These are phyloP conservation scores for Macrobrachium nipponense DNA, from an alignment of 1,140 invertebrate species.

Conservation along the genomic window DNA sequence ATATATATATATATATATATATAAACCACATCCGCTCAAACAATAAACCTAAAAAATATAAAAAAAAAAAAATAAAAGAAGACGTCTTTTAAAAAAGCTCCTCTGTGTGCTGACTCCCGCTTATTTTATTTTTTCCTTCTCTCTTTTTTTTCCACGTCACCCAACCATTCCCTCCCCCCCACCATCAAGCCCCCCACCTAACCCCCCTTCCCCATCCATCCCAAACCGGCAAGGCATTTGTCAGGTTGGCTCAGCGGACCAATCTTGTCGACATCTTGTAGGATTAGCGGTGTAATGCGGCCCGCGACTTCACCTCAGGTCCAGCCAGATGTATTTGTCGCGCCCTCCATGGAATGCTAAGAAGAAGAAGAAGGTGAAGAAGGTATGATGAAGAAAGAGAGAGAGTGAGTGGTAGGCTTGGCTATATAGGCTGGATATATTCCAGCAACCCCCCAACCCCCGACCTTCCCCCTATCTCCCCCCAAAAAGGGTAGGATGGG, in stretches of 20 bases:
- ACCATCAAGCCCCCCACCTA: neutral
- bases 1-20: too few species aligned
- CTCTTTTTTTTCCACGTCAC: neutral
- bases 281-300: constrained; percentile 53
- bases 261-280: constrained; percentile 49
- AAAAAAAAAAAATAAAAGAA: too few species aligned
- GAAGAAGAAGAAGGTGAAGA: constrained; percentile 17
- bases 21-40: too few species aligned
- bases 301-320: constrained; percentile 36
- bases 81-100: too few species aligned
- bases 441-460: too few species aligned
- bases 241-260: constrained; percentile 36
- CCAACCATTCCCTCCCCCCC: neutral
- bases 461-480: neutral
- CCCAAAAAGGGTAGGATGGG: too few species aligned
- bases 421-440: neutral
- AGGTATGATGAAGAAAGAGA: too few species aligned
- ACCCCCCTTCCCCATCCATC: neutral
- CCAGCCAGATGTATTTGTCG: constrained; percentile 45
- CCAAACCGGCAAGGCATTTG: constrained; percentile 44
- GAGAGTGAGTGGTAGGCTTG: neutral
- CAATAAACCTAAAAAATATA: too few species aligned
- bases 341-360: constrained; percentile 50
- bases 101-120: neutral
- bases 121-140: neutral